Evolutionary conservation across 23 tunicate genomes (phyloP).

Genomic region (Clavelina lepadiformis): DNA sequence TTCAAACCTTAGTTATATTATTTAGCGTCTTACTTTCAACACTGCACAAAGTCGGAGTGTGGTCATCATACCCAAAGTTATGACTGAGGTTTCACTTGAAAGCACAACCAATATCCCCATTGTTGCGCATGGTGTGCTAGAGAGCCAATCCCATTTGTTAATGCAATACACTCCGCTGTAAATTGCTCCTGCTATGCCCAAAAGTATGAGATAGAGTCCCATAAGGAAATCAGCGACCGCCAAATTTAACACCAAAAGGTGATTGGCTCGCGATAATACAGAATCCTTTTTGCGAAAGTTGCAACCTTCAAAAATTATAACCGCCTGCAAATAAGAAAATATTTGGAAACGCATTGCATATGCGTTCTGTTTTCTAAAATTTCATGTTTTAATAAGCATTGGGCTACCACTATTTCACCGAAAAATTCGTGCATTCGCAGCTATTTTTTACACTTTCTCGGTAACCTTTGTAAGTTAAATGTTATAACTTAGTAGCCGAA

Average conservation of each 20-base stretch:
- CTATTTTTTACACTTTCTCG: too few species aligned
- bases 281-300: background rate
- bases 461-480: too few species aligned
- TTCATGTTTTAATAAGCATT: too few species aligned
- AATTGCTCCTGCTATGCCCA: slow-evolving; percentile 27
- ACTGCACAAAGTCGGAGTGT: slow-evolving; percentile 44
- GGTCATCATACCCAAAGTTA: slow-evolving; percentile 49
- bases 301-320: background rate
- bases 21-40: slow-evolving; percentile 18
- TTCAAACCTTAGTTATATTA: too few species aligned
- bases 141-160: slow-evolving; percentile 36
- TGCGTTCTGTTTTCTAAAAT: too few species aligned
- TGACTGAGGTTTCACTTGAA: slow-evolving; percentile 50
- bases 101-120: slow-evolving; percentile 39
- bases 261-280: slow-evolving; percentile 16
- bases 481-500: too few species aligned
- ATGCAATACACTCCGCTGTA: slow-evolving; percentile 51
- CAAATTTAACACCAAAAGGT: slow-evolving; percentile 45
- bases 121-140: slow-evolving; percentile 13
- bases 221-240: slow-evolving; percentile 40
- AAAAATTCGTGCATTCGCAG: too few species aligned
- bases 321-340: background rate
- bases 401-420: too few species aligned
- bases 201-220: slow-evolving; percentile 39
- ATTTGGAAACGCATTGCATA: too few species aligned